These are phyloP conservation scores for Amazona vittata DNA, from an alignment of 2,113 vertebrate genomes.

Conservation along the genomic window DNA sequence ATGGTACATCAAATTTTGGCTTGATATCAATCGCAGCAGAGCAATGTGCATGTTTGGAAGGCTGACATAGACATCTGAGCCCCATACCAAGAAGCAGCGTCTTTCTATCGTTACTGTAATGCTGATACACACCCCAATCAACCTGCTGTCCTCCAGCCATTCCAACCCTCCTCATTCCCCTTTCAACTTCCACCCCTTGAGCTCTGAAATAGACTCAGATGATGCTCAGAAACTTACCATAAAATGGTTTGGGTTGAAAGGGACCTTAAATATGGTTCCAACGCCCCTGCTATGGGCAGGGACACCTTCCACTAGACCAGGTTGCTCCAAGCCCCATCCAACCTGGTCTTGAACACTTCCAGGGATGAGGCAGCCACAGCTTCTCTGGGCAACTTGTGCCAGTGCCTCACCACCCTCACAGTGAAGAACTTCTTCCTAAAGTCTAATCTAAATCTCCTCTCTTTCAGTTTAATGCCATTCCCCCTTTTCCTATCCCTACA, in stretches of 20 bases:
- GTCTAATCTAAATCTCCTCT: neutral
- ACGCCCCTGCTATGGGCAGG: neutral
- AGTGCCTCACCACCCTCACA: neutral
- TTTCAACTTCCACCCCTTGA: neutral
- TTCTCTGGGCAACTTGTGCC: neutral
- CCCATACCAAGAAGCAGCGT: neutral
- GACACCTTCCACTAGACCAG: neutral
- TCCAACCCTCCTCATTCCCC: neutral
- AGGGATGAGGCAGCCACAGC: neutral
- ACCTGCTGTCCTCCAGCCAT: neutral
- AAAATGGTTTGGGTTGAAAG: neutral
- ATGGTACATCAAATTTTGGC: neutral
- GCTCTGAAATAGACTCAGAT: neutral
- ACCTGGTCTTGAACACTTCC: neutral
- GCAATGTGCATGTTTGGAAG: fast-evolving
- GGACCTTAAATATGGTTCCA: neutral
- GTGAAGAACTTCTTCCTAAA: neutral
- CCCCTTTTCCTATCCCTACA: neutral
- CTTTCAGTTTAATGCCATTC: neutral
- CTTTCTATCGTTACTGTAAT: neutral
- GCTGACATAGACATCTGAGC: neutral
- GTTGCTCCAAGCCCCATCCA: neutral
- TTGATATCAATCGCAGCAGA: neutral
- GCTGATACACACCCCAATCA: neutral
- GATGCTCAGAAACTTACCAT: neutral